phyloP scores from a whole-genome alignment of 2,797 vertebrate species.

The Erethizon dorsatum region DNA sequence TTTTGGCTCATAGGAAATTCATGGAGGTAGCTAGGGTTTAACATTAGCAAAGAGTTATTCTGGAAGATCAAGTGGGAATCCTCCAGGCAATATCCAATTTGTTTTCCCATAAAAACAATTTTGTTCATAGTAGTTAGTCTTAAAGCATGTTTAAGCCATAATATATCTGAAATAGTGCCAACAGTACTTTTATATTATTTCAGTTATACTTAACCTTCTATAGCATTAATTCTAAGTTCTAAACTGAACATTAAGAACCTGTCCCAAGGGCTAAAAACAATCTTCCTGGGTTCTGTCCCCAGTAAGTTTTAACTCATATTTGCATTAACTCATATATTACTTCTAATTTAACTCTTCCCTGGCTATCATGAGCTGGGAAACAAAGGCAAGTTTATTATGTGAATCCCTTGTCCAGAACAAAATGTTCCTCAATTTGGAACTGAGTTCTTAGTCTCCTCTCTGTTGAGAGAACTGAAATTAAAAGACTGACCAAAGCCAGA shows the following conservation, averaged over 20 bases:
- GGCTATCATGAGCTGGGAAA: constrained; percentile 48
- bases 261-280: constrained; percentile 14
- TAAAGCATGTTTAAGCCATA: constrained; percentile 51
- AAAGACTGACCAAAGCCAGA: not conserved
- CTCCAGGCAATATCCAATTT: constrained; percentile 58
- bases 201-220: constrained; percentile 52
- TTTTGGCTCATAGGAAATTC: constrained; percentile 50
- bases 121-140: constrained; percentile 42
- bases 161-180: constrained; percentile 59
- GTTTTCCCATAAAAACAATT: constrained; percentile 58
- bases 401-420: constrained; percentile 55
- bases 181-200: constrained; percentile 41
- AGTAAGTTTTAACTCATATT: constrained; percentile 62
- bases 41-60: constrained; percentile 50
- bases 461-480: constrained; percentile 1
- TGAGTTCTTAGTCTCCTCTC: not conserved
- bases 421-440: constrained; percentile 19
- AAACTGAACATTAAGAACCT: constrained; percentile 57
- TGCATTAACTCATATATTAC: constrained; percentile 28
- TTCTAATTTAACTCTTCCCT: constrained; percentile 35
- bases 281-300: not conserved
- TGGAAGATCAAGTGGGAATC: constrained; percentile 50
- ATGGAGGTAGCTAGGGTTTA: constrained; percentile 43
- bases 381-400: not conserved
- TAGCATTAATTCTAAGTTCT: constrained; percentile 61